Conservation (phyloP, 2,113 vertebrate species). For the Embiotoca jacksoni region DNA sequence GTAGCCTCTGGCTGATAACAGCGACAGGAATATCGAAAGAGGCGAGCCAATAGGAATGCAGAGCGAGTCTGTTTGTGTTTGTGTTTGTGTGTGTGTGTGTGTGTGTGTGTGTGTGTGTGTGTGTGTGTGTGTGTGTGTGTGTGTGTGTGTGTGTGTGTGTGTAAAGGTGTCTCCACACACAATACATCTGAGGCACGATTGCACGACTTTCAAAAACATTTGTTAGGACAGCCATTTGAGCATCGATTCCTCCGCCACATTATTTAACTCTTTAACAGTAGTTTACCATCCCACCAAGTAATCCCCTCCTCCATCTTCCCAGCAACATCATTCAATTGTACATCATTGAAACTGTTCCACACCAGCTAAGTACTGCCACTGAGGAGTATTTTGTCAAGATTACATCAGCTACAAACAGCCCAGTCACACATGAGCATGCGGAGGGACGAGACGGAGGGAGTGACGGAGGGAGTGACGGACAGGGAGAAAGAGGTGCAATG, state of each 20-base stretch:
- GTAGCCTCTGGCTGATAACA: slow-evolving; percentile 45
- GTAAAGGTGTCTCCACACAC: neutral
- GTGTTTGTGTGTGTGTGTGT: too few species aligned
- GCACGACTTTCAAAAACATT: neutral
- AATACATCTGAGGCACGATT: neutral
- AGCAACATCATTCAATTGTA: slow-evolving; percentile 1
- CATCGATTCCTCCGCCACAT: slow-evolving; percentile 14
- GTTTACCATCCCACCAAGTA: slow-evolving; percentile 23
- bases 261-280: slow-evolving; percentile 15
- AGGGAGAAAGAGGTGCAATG: slow-evolving; percentile 60
- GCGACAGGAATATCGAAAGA: slow-evolving; percentile 41
- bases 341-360: slow-evolving; percentile 30
- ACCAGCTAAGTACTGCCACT: slow-evolving; percentile 33
- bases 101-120: too few species aligned
- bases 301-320: slow-evolving; percentile 4
- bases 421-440: slow-evolving; percentile 41
- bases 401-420: slow-evolving; percentile 53
- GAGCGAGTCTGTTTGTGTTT: too few species aligned
- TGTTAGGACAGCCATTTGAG: neutral
- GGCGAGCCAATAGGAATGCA: neutral
- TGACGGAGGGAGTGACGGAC: slow-evolving; percentile 41
- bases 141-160: too few species aligned
- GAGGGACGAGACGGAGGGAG: slow-evolving; percentile 37
- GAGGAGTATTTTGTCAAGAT: slow-evolving; percentile 56
- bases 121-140: too few species aligned